Evolutionary conservation across 2,888 invertebrate species (phyloP), one percentile per base, ranked within the genome.

Genomic region (Drosophila lutescens): DNA sequence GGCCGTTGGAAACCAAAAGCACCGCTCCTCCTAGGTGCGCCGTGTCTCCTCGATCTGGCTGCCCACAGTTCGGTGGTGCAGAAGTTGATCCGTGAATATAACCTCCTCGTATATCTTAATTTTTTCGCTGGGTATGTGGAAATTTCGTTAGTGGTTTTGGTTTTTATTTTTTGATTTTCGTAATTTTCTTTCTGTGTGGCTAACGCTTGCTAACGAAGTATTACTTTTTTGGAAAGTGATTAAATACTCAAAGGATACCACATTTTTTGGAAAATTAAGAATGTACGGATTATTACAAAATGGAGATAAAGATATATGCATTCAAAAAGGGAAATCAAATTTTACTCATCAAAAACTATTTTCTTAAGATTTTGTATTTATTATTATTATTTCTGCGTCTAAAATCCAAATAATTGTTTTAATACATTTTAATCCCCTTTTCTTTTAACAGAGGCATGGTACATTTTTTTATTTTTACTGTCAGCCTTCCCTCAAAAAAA

Each of bases 1-100:
- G 0, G 32, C 65, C 0, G n/a, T 8, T 1, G 80, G 73, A 68
- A 58, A 80, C 80, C 80, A 80, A 2, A 26, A 12, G 2, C 36
- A 53, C 0, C 9, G 12, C 7, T 43, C 44, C 0, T 38, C 9
- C 84, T 84, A 83, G 5, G 38, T 20, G 3, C 17, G 2, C 1
- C 65, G 78, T 4, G 65, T 59, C 13, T 59, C 41, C 1, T 17
- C 8, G 7, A 53, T 54, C 7, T 66, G 63, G 2, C 17, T 47
- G 6, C 40, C 66, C 6, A 51, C 36, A 3, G 26, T n/a, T 8
- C 66, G 51, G 17, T 57, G 67, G n/a, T 76, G 47, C 32, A 40
- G 12, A 6, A 83, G 40, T 40, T 80, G 72, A 9, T 72, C 54
- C 4, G 46, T 44, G 13, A 56, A 83, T 0, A 80, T 73, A 0